Evolutionary conservation across 2,888 invertebrate genomes (phyloP).

Genomic region (Drosophila conformis): DNA sequence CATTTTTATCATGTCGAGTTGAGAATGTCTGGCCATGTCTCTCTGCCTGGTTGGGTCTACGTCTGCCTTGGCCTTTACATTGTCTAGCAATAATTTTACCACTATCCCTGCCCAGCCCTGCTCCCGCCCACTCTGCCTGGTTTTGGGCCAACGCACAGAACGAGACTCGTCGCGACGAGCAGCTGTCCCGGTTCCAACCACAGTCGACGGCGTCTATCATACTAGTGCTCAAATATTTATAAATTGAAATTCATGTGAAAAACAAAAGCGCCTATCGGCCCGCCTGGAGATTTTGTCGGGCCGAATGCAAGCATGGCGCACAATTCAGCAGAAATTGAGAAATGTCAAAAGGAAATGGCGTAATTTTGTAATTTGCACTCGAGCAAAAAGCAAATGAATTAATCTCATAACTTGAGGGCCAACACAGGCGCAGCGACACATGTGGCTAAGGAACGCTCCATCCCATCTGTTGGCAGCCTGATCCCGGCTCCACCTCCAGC

Average conservation of each 20-base stretch:
- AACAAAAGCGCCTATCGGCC: slow-evolving; percentile 70
- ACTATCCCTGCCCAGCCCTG: neutral
- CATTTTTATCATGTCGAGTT: slow-evolving; percentile 74
- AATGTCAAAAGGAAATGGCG: slow-evolving; percentile 76
- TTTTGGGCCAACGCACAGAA: slow-evolving; percentile 38
- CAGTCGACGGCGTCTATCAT: slow-evolving; percentile 59
- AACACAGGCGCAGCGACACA: slow-evolving; percentile 31
- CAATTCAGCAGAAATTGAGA: slow-evolving; percentile 77
- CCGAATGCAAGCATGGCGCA: slow-evolving; percentile 51
- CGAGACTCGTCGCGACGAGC: slow-evolving; percentile 33
- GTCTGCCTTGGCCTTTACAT: slow-evolving; percentile 19
- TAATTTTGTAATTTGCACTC: slow-evolving; percentile 78
- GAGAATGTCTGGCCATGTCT: slow-evolving; percentile 50
- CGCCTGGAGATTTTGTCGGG: slow-evolving; percentile 17
- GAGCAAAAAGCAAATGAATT: slow-evolving; percentile 77
- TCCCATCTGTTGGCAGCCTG: slow-evolving; percentile 9
- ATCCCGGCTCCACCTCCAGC: slow-evolving; percentile 7
- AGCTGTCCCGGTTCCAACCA: slow-evolving; percentile 31
- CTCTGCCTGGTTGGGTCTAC: slow-evolving; percentile 18
- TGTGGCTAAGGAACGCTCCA: slow-evolving; percentile 13
- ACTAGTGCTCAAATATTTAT: slow-evolving; percentile 73
- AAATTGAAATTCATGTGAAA: slow-evolving; percentile 76
- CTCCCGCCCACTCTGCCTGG: neutral
- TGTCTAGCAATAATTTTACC: slow-evolving; percentile 3
- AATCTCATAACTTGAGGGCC: slow-evolving; percentile 65